Evolutionary conservation across 2,888 invertebrate species (phyloP).

Genomic region (Drosophila acutilabella): DNA sequence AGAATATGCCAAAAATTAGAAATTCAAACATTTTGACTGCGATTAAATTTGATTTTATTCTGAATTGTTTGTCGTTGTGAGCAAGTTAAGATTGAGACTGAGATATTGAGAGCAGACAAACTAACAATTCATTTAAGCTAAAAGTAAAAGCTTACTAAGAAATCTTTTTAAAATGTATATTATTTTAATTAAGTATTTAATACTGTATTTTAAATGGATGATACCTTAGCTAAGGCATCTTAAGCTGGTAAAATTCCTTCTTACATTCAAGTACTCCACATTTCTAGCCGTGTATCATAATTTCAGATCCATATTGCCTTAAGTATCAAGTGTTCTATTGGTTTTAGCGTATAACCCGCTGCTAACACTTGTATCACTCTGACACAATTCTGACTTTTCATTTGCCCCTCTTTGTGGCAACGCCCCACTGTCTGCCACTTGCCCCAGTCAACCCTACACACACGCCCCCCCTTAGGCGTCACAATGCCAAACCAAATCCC

Average conservation of each 20-base stretch:
- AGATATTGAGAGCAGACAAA: neutral
- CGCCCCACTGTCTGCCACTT: conserved; percentile 40
- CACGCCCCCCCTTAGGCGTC: conserved; percentile 18
- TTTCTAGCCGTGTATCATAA: neutral
- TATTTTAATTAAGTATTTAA: too few relatives aligned
- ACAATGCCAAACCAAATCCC: conserved; percentile 44
- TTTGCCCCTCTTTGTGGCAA: neutral
- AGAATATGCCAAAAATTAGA: conserved; percentile 2
- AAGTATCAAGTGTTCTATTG: conserved; percentile 1
- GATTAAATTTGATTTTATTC: neutral
- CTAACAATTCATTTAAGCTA: neutral
- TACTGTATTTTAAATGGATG: too few relatives aligned
- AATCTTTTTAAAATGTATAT: too few relatives aligned
- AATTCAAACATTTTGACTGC: conserved; percentile 1
- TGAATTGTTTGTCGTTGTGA: neutral
- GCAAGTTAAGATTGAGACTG: neutral
- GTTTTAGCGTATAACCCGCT: conserved; percentile 20
- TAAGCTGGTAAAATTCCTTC: too few relatives aligned
- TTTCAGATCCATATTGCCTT: neutral
- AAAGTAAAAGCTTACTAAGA: neutral
- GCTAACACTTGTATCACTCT: conserved; percentile 37
- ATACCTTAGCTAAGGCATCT: too few relatives aligned
- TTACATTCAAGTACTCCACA: too few relatives aligned
- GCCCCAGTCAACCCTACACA: conserved; percentile 43
- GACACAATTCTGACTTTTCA: conserved; percentile 61